Base-by-base conservation (phyloP, 2,888 invertebrate species). In the Helobdella robusta region DNA sequence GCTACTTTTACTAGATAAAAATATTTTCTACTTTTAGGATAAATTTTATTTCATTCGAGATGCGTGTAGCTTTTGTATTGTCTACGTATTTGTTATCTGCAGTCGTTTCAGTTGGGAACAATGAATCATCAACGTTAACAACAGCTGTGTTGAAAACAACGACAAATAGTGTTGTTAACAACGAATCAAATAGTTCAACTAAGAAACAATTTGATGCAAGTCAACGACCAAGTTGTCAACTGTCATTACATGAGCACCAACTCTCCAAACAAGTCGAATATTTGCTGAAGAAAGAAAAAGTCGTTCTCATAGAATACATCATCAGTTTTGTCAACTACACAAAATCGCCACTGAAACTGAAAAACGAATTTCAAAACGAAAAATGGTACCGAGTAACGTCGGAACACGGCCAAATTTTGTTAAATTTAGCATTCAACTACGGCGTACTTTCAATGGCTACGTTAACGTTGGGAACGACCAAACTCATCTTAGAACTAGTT, bases 391-490 rank as follows among this genome's bases (percentile, higher is more conserved):
- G 75, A 36, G 75, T 75, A 0, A 67, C 73, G 8, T 73, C 72
- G 5, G 72, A 72, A 20, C 77, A 78, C 58, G 78, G 78, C 0
- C 72, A 75, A 36, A 77, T 77, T 1, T 67, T 78, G 48, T 70
- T 78, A 23, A 74, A 75, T 59, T 67, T 78, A 44, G 75, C 77
- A 3, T 78, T 78, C 67, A 75, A 78, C 68, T 77, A 76, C 67
- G 76, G 76, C 36, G 73, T 77, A 3, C 67, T 77, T 15, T 77
- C 77, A 2, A 70, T 78, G 70, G 72, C 73, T 64, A 76, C 77
- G 28, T 68, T 78, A 44, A 74, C 73, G 6, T 74, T 77, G 11
- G 77, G 78, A 2, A 75, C 76, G 11, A 59, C 46, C 25, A 65
- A 32, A 15, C 66, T 74, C 4, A 65, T 72, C 4, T 69, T 77